A percentile compares a stretch with the other conserved stretches of the same genome.
These are phyloP conservation scores for Hirtodrosophila trivittata DNA, from an alignment of 2,888 invertebrate species.

Conservation along the genomic window DNA sequence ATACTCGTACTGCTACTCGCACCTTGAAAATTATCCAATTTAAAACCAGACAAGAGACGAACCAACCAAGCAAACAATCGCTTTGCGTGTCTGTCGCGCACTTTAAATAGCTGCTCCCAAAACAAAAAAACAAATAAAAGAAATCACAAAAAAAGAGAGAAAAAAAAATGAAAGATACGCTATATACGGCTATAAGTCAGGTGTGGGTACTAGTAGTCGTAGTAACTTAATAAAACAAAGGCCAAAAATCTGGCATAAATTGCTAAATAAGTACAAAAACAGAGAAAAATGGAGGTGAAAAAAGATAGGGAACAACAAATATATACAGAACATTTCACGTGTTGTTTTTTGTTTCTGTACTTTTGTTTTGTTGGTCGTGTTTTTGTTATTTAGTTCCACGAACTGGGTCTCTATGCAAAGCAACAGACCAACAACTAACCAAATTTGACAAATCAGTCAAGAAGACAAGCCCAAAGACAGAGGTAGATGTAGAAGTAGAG, in stretches of 20 bases:
- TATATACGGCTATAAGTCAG: constrained; percentile 29
- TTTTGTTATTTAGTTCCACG: constrained; percentile 7
- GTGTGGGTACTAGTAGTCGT: constrained; percentile 38
- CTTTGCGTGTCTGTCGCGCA: constrained; percentile 45
- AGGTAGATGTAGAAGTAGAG: background rate
- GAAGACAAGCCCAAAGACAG: constrained; percentile 2
- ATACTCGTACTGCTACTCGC: constrained; percentile 15
- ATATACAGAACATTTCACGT: constrained; percentile 15
- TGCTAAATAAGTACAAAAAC: constrained; percentile 34
- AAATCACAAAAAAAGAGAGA: background rate
- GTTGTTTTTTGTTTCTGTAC: background rate
- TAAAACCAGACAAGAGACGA: constrained; percentile 2
- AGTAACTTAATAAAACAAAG: constrained; percentile 17
- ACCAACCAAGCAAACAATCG: constrained; percentile 39
- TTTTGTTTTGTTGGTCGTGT: background rate
- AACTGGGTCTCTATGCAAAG: constrained; percentile 30
- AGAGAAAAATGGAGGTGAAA: background rate
- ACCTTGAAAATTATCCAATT: constrained; percentile 42
- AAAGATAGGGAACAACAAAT: background rate
- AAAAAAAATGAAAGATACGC: constrained; percentile 18
- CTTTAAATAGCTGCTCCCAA: constrained; percentile 37
- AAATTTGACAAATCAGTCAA: constrained; percentile 35
- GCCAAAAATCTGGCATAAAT: constrained; percentile 35
- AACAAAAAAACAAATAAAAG: constrained; percentile 16
- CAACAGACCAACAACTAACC: no score